Percentiles rank a stretch among this genome's conserved stretches.
These are phyloP conservation scores for Patella pellucida DNA, from an alignment of 2,888 invertebrate species.

Conservation along the genomic window DNA sequence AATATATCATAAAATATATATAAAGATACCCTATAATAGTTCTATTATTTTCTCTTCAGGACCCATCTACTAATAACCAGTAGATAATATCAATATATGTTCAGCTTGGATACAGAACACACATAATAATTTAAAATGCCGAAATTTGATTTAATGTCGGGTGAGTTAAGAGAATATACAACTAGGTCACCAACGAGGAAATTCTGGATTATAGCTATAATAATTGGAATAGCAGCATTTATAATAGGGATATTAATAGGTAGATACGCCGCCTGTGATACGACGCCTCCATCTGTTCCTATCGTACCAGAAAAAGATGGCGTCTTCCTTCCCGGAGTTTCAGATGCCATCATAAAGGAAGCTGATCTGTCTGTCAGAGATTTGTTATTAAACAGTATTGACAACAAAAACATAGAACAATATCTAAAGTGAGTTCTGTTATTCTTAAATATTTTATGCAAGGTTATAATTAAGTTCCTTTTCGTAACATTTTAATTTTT, in stretches of 20 bases:
- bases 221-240: conserved; percentile 24
- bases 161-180: neutral
- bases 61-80: no score
- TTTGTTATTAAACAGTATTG: conserved; percentile 9
- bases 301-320: neutral
- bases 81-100: no score
- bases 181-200: neutral
- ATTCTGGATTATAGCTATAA: conserved; percentile 5
- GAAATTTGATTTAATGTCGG: neutral
- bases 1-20: no score
- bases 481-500: no score
- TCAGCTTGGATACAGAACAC: no score
- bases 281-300: neutral
- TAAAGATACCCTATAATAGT: no score
- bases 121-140: neutral
- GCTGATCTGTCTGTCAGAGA: conserved; percentile 12
- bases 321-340: conserved; percentile 12
- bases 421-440: conserved; percentile 16
- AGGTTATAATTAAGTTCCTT: no score
- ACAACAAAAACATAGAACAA: conserved; percentile 17
- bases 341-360: conserved; percentile 5
- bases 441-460: no score
- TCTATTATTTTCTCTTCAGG: no score
- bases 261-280: conserved; percentile 38
- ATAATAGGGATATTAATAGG: conserved; percentile 49